Base-by-base conservation (phyloP, 2,797 vertebrate genomes). In the Crocodylus rhombifer region DNA sequence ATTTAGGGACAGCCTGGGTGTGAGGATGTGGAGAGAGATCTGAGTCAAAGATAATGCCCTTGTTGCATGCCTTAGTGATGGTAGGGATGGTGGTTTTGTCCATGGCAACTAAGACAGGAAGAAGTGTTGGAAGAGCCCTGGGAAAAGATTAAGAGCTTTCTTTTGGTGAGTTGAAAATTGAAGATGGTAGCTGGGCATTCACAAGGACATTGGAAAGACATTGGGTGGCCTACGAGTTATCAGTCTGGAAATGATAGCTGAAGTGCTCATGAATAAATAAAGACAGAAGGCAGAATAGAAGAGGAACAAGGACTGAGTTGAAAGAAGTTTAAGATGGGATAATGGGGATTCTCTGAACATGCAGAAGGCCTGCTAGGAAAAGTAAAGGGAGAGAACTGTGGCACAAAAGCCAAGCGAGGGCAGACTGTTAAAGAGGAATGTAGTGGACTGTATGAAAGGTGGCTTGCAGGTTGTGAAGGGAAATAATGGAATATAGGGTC, bases 281-380 rank as follows among this genome's bases (percentile, higher is more conserved):
- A 77, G 64, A 86, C 42, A 80, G 91, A 69, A 84, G 67, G 57
- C 73, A 86, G 73, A 95, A 86, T 51, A 82, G 65, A 65, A 74
- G 69, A 91, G 92, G 74, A 94, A 14, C 64, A 92, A 80, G 65
- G 82, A 2, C 11, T 79, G 80, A 90, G 67, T 73, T 94, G 90
- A 82, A 84, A 81, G 4, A 91, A 86, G 73, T 95, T 96, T 86
- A 82, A 57, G 18, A 20, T 55, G 4, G 21, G 82, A 73, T 78
- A 92, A 96, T 63, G 67, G 85, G 62, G 88, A 90, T 84, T 71
- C 18, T 91, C 55, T 62, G 78, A 84, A 17, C 0, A 33, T 65
- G 73, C 42, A 88, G 90, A 84, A 95, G 42, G 60, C 0, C 0
- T 84, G 90, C 42, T 42, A 42, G 42, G 42, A 42, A 42, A 42